These are phyloP conservation scores for Elephantulus edwardii DNA, from an alignment of 2,113 vertebrate species.

Conservation along the genomic window DNA sequence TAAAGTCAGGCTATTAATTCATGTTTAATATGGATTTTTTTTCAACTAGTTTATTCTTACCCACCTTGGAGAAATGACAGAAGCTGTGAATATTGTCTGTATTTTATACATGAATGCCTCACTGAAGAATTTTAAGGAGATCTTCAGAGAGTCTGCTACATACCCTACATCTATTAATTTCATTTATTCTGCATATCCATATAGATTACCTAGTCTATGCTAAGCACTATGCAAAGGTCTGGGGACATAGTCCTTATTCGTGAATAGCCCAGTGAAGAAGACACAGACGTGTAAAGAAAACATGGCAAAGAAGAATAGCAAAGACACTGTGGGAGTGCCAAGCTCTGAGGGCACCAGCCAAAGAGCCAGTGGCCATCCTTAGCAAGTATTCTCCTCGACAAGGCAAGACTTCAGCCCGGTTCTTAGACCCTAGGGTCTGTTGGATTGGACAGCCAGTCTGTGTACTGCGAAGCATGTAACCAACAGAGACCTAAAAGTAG, in stretches of 20 bases:
- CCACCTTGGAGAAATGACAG: background rate
- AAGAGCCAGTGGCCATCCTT: background rate
- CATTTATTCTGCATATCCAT: background rate
- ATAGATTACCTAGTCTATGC: background rate
- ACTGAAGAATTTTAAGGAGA: constrained; percentile 47
- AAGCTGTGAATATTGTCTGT: background rate
- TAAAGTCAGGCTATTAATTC: background rate
- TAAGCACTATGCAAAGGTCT: background rate
- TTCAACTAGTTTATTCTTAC: background rate
- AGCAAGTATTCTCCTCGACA: background rate
- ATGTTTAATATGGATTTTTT: constrained; percentile 31
- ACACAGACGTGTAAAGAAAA: background rate
- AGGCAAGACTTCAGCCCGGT: background rate
- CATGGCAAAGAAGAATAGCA: background rate
- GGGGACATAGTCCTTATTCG: background rate
- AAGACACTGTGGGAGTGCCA: background rate
- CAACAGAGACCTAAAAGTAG: background rate
- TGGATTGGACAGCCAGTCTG: background rate
- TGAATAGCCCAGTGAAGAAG: background rate
- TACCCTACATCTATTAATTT: background rate
- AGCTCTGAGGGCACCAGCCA: background rate
- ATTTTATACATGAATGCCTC: constrained; percentile 8
- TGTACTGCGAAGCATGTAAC: background rate
- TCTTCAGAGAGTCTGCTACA: constrained; percentile 26
- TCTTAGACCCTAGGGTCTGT: background rate